Evolutionary conservation across 2,888 invertebrate genomes (phyloP).

Genomic region (Spialia ferax): DNA sequence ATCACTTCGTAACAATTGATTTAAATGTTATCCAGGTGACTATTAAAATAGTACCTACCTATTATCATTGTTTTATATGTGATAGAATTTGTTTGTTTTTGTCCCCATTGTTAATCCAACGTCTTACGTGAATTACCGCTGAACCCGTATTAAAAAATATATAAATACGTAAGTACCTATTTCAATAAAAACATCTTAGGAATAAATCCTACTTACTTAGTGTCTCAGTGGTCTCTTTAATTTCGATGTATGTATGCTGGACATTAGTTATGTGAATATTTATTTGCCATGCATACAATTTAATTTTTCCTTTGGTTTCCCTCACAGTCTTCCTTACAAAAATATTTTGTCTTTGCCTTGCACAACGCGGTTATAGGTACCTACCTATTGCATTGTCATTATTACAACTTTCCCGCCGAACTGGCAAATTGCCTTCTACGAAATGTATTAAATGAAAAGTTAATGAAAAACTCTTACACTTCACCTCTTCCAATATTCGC

Average conservation of each 20-base stretch:
- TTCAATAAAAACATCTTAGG: no score
- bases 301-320: background rate
- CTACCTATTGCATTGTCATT: constrained; percentile 4
- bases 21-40: constrained; percentile 19
- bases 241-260: no score
- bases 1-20: constrained; percentile 6
- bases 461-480: constrained; percentile 37
- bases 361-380: background rate
- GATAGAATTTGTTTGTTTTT: background rate
- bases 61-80: background rate
- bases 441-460: constrained; percentile 35
- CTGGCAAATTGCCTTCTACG: constrained; percentile 34
- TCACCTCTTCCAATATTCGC: constrained; percentile 32
- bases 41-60: constrained; percentile 7
- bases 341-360: constrained; percentile 13
- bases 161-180: no score
- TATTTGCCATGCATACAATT: no score
- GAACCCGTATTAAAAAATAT: no score
- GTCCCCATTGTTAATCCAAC: no score
- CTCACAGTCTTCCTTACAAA: no score
- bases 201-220: no score
- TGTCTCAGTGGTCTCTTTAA: no score
- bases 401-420: constrained; percentile 20
- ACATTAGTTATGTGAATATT: no score
- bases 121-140: no score